Evolutionary conservation across 2,888 invertebrate species (phyloP).

Genomic region (Chrysodeixis includens): DNA sequence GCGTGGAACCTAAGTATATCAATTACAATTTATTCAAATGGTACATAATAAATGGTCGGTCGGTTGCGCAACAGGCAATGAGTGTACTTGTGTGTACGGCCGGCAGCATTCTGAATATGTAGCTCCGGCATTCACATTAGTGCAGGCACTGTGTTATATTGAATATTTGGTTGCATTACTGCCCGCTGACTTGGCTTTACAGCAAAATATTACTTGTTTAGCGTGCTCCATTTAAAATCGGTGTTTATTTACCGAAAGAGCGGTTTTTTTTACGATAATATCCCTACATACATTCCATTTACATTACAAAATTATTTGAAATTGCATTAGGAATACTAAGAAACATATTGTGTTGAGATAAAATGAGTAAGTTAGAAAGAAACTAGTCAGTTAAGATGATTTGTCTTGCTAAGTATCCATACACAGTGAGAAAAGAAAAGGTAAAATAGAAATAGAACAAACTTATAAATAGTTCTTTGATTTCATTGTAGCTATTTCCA

Average conservation of each 20-base stretch:
- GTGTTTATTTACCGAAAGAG: constrained; percentile 1
- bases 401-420: too few species aligned
- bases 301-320: too few species aligned
- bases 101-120: constrained; percentile 48
- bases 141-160: constrained; percentile 47
- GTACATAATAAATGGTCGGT: constrained; percentile 34
- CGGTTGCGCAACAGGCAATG: constrained; percentile 51
- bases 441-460: too few species aligned
- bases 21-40: constrained; percentile 39
- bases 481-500: too few species aligned
- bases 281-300: too few species aligned
- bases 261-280: too few species aligned
- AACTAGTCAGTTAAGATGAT: too few species aligned
- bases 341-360: too few species aligned
- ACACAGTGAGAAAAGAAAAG: too few species aligned
- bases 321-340: too few species aligned
- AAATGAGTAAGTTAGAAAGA: too few species aligned
- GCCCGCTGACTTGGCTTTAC: constrained; percentile 38
- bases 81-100: constrained; percentile 23
- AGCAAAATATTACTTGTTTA: constrained; percentile 31
- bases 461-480: too few species aligned
- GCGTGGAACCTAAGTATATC: constrained; percentile 11
- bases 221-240: constrained; percentile 13
- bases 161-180: constrained; percentile 49
- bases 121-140: constrained; percentile 45